Conservation (phyloP, 2,888 invertebrate genomes). For the Pseudococcus longispinus region DNA sequence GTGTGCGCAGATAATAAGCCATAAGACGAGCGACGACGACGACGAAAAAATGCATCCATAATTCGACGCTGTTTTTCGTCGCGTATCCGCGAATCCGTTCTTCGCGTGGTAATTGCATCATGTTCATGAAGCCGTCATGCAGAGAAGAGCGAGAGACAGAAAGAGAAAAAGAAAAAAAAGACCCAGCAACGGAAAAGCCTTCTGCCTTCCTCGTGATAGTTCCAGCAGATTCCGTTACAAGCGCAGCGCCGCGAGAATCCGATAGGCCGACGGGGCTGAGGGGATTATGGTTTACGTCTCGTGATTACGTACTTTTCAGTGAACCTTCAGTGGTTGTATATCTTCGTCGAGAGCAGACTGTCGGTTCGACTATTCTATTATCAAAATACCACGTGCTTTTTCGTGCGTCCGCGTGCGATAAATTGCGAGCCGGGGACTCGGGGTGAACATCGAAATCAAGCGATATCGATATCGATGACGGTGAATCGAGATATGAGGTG, state of each 20-base stretch:
- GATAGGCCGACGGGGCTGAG: not conserved
- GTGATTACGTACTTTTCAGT: constrained; percentile 50
- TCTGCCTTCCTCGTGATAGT: not conserved
- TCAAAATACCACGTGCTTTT: constrained; percentile 45
- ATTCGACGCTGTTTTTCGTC: not conserved
- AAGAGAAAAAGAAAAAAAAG: not conserved
- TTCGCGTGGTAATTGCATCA: not conserved
- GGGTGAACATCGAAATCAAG: not conserved
- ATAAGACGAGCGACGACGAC: not conserved
- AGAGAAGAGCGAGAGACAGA: not conserved
- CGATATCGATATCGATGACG: not conserved
- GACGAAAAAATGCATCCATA: not conserved
- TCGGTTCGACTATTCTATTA: not conserved
- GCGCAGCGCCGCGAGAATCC: constrained; percentile 9
- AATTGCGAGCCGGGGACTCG: not conserved
- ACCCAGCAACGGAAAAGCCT: not conserved
- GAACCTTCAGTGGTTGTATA: constrained; percentile 50
- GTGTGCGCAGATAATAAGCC: not conserved
- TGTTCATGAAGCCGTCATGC: not conserved
- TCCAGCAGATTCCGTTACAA: constrained; percentile 18
- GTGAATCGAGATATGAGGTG: not conserved
- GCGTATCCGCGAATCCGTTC: not conserved
- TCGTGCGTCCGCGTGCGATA: not conserved
- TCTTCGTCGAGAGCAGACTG: constrained; percentile 43
- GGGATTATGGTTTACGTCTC: constrained; percentile 47